Base-by-base conservation (phyloP, 2,113 vertebrate species). In the Toxotes chatareus region DNA sequence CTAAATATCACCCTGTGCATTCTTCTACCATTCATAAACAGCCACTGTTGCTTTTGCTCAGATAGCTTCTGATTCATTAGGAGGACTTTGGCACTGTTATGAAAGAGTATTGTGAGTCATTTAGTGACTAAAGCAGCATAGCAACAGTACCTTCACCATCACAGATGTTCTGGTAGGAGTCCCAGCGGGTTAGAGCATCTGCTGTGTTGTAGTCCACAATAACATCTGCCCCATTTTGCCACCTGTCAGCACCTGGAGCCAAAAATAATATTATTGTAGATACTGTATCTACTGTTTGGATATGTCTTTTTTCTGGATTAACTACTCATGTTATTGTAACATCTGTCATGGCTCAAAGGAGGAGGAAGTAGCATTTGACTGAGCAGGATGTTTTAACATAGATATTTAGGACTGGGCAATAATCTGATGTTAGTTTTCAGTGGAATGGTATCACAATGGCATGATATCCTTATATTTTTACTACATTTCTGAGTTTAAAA, bases 151-250 rank as follows among this genome's bases (percentile, higher is more conserved):
- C 97, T 96, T 98, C 97, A 1, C 94, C 95, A 5, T 96, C 96
- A 11, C 93, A 93, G 68, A 97, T 89, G 87, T 97, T 97, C 94
- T 98, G 96, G 32, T 98, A 98, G 0, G 98, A 99, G 92, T 98
- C 96, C 97, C 97, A 98, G 84, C 96, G 95, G 80, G 95, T 96
- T 49, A 99, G 89, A 1, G 97, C 96, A 87, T 98, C 97, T 4
- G 96, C 89, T 0, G 94, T 96, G 88, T 95, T 97, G 93, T 96
- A 97, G 87, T 99, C 97, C 88, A 98, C 95, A 0, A 91, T 94
- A 66, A 99, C 95, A 42, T 96, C 93, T 0, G 91, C 92, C 21
- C 96, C 95, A n/a, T 96, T 97, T 71, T 96, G 95, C 89, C 97
- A 91, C 70, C 95, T 94, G 55, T 97, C 96, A 4, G 93, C 95